phyloP scores from a whole-genome alignment of 1,140 invertebrate genomes.

The Ips nitidus region DNA sequence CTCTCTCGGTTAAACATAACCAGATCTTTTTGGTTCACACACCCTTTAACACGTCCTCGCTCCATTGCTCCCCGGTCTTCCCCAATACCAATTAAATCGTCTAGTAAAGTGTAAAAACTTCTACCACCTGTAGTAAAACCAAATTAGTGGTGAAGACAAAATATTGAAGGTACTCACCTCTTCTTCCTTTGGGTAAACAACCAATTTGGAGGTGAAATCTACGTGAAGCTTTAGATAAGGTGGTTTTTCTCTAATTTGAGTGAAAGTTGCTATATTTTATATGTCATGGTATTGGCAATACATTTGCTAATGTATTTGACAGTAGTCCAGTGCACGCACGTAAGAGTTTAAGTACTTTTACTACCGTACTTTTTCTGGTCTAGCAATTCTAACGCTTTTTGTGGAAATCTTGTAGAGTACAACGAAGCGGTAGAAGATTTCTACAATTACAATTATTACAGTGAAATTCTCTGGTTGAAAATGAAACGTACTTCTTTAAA shows the following conservation, averaged over 20 bases:
- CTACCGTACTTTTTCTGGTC: constrained; percentile 26
- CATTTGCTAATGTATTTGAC: constrained; percentile 37
- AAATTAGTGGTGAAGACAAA: no score
- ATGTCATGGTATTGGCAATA: constrained; percentile 38
- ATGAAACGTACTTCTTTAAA: constrained; percentile 41
- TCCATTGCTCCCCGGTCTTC: constrained; percentile 34
- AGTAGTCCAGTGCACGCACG: constrained; percentile 38
- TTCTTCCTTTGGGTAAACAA: constrained; percentile 32
- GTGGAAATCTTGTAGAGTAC: constrained; percentile 38
- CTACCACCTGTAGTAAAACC: constrained; percentile 20
- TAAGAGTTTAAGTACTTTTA: constrained; percentile 20
- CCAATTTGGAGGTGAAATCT: constrained; percentile 32
- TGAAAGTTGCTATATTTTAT: constrained; percentile 36
- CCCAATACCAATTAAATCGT: constrained; percentile 35
- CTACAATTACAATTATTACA: constrained; percentile 2
- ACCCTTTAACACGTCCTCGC: constrained; percentile 40
- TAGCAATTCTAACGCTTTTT: constrained; percentile 32
- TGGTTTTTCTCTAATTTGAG: constrained; percentile 21
- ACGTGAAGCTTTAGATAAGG: constrained; percentile 40
- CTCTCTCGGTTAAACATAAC: constrained; percentile 41
- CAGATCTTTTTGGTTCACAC: constrained; percentile 33
- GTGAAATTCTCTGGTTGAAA: background rate
- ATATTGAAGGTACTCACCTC: constrained; percentile 1
- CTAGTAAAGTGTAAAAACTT: constrained; percentile 30
- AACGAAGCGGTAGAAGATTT: constrained; percentile 42